phyloP scores from a whole-genome alignment of 2,888 invertebrate species.

The Dasypolia templi region DNA sequence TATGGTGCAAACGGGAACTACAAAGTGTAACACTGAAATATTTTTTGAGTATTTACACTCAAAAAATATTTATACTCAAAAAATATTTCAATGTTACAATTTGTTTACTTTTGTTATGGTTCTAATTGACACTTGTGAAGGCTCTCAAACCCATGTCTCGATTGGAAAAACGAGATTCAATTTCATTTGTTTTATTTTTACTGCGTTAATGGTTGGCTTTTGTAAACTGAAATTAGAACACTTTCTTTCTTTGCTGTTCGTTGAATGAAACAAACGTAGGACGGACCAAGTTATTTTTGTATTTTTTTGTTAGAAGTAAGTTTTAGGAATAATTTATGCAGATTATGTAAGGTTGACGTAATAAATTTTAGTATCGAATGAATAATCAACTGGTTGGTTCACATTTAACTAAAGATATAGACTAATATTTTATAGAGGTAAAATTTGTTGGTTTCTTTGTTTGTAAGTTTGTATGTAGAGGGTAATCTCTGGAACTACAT shows the following conservation, averaged over 20 bases:
- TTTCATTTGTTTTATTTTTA: slow-evolving; percentile 37
- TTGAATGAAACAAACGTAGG: neutral
- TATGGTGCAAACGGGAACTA: slow-evolving; percentile 14
- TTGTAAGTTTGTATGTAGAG: too few species aligned
- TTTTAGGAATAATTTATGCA: neutral
- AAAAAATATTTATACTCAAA: neutral
- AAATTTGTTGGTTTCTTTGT: too few species aligned
- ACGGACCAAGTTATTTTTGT: neutral
- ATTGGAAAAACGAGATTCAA: slow-evolving; percentile 29
- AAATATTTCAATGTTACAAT: slow-evolving; percentile 6
- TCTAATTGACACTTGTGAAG: slow-evolving; percentile 18
- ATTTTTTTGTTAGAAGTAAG: neutral
- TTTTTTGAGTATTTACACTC: slow-evolving; percentile 3
- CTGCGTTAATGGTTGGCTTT: slow-evolving; percentile 19
- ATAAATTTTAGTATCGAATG: neutral
- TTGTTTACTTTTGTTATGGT: slow-evolving; percentile 10
- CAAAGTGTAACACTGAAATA: neutral
- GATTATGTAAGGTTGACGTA: neutral
- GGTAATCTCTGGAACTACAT: too few species aligned
- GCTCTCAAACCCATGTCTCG: neutral
- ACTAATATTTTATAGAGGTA: too few species aligned
- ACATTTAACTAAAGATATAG: too few species aligned
- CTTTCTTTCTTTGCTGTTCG: neutral
- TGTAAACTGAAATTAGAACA: slow-evolving; percentile 38
- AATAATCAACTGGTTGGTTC: too few species aligned